Percentiles rank a stretch among this genome's conserved stretches.
phyloP scores from a whole-genome alignment of 2,888 invertebrate species.

The Chironomus tentans region DNA sequence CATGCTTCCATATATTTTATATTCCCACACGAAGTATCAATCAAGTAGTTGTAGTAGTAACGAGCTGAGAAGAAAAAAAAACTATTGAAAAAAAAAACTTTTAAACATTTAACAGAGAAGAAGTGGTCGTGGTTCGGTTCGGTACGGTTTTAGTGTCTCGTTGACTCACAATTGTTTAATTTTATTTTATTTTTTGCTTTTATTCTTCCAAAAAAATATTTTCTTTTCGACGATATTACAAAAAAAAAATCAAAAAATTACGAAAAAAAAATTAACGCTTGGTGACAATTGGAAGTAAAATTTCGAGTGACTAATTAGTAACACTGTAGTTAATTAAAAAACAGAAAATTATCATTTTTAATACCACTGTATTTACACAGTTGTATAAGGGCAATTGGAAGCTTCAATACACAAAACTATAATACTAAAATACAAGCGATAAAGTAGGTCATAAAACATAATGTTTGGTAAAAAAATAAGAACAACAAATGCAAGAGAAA shows the following conservation, averaged over 20 bases:
- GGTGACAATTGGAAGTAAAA: no score
- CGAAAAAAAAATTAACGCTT: no score
- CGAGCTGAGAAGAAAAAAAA: not conserved
- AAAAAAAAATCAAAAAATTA: no score
- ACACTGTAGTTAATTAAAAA: no score
- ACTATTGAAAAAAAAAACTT: not conserved
- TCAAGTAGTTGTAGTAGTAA: not conserved
- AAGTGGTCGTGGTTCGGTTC: not conserved
- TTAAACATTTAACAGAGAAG: conserved; percentile 5
- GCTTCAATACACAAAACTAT: no score
- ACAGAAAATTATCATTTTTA: no score
- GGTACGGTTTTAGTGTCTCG: not conserved
- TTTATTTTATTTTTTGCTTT: not conserved
- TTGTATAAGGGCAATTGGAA: no score
- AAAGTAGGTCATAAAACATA: not conserved
- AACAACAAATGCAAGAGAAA: not conserved
- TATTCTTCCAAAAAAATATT: not conserved
- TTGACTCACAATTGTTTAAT: not conserved
- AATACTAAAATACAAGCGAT: not conserved
- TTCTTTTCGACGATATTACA: no score
- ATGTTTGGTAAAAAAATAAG: not conserved
- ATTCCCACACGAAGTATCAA: not conserved
- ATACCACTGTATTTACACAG: no score
- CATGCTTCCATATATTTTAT: not conserved
- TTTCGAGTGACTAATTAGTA: no score